Conservation (phyloP, 2,888 invertebrate genomes). For the Leucoma salicis region DNA sequence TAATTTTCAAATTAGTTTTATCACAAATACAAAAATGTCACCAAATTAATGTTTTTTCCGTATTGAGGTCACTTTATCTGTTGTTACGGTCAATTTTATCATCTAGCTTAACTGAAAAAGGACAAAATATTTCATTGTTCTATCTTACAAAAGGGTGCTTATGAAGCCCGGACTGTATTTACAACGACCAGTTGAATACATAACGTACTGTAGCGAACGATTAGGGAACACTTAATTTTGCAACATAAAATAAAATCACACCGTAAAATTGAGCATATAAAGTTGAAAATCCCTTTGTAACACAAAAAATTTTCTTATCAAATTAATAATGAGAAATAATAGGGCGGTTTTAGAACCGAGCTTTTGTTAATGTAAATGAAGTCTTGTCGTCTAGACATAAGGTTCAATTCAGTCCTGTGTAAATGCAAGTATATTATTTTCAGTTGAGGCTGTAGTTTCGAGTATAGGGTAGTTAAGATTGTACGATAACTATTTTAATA, state of each 20-base stretch:
- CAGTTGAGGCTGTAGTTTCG: constrained; percentile 70
- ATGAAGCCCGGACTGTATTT: constrained; percentile 43
- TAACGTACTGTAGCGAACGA: constrained; percentile 29
- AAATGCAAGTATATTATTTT: constrained; percentile 70
- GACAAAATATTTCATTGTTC: constrained; percentile 39
- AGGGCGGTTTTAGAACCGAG: constrained; percentile 37
- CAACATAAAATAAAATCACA: constrained; percentile 22
- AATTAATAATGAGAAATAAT: constrained; percentile 77
- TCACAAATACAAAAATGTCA: constrained; percentile 16
- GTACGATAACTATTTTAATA: constrained; percentile 77
- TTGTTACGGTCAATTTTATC: constrained; percentile 26
- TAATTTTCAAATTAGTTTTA: constrained; percentile 10
- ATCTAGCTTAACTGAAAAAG: constrained; percentile 31
- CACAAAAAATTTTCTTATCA: constrained; percentile 66
- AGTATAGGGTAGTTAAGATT: constrained; percentile 78
- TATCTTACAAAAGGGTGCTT: constrained; percentile 32
- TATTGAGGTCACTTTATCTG: constrained; percentile 25
- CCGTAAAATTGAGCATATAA: constrained; percentile 32
- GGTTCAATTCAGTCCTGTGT: constrained; percentile 44
- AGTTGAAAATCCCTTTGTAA: constrained; percentile 42
- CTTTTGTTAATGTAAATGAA: constrained; percentile 26
- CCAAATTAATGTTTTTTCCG: constrained; percentile 18
- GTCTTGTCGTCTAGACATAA: constrained; percentile 37
- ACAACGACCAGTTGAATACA: constrained; percentile 44
- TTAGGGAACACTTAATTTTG: constrained; percentile 19